These are phyloP conservation scores for Seriola quinqueradiata DNA, from an alignment of 2,113 vertebrate species.

Conservation along the genomic window DNA sequence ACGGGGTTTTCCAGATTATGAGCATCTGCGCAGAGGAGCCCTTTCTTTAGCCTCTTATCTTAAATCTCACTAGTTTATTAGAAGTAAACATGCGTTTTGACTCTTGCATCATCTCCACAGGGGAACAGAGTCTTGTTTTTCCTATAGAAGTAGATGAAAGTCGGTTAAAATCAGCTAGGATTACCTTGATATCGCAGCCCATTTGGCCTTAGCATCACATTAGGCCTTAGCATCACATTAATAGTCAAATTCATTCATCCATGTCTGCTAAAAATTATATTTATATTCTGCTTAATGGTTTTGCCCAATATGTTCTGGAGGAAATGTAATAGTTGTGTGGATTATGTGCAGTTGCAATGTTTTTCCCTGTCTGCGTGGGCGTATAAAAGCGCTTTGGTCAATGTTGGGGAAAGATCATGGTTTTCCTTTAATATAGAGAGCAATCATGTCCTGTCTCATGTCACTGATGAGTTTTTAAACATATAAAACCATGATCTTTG, in stretches of 20 bases:
- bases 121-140: not conserved
- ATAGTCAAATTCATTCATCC: not conserved
- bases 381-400: not conserved
- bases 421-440: too few species aligned
- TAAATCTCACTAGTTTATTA: conserved; percentile 18
- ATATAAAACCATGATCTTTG: too few species aligned
- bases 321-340: not conserved
- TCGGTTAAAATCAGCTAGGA: conserved; percentile 11
- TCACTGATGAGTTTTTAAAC: not conserved
- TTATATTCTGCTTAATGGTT: not conserved
- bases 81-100: conserved; percentile 9
- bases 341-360: not conserved
- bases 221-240: not conserved
- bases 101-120: conserved; percentile 28
- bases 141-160: not conserved
- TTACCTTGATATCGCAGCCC: not conserved
- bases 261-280: not conserved
- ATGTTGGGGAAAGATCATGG: not conserved
- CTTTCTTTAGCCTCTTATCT: conserved; percentile 42
- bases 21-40: conserved; percentile 23
- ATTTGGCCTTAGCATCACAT: not conserved
- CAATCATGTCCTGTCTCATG: not conserved
- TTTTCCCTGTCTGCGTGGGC: not conserved
- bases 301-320: not conserved
- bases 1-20: conserved; percentile 64